Conservation (phyloP, 2,888 invertebrate genomes). For the Sphaerophoria taeniata region DNA sequence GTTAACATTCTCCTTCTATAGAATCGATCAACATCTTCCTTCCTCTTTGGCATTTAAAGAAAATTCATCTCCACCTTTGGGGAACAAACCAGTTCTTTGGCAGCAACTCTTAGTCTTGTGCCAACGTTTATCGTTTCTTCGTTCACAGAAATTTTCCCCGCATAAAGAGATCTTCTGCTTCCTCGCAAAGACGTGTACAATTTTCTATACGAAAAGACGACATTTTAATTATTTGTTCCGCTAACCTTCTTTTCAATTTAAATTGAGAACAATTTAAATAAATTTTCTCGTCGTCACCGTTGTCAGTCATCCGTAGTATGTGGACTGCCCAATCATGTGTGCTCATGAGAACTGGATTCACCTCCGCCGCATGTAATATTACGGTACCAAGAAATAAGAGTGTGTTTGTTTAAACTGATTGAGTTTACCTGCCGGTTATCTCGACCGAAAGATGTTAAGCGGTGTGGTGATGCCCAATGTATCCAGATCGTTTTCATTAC, state of each 20-base stretch:
- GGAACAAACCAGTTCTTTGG: constrained; percentile 38
- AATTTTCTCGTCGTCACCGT: constrained; percentile 39
- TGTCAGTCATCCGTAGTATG: constrained; percentile 24
- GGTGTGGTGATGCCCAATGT: constrained; percentile 32
- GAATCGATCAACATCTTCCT: constrained; percentile 8
- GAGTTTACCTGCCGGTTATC: not conserved
- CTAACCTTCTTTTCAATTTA: constrained; percentile 45
- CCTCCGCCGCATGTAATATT: not conserved
- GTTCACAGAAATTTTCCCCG: constrained; percentile 21
- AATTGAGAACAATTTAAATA: constrained; percentile 64
- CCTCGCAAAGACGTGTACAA: not conserved
- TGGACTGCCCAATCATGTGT: not conserved
- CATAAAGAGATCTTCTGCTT: constrained; percentile 3
- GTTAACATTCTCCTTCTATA: not conserved
- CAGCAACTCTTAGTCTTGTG: constrained; percentile 38
- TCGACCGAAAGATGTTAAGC: constrained; percentile 22
- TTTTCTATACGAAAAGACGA: constrained; percentile 43
- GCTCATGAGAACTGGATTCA: constrained; percentile 52
- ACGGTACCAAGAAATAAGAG: constrained; percentile 15
- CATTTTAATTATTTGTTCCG: constrained; percentile 70
- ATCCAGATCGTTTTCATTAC: constrained; percentile 52
- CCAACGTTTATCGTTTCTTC: constrained; percentile 46
- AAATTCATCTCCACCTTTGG: not conserved
- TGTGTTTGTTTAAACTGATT: constrained; percentile 3
- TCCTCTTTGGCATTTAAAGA: not conserved